Evolutionary conservation across 2,113 vertebrate species (phyloP).

Genomic region (Ageneiosus marmoratus): DNA sequence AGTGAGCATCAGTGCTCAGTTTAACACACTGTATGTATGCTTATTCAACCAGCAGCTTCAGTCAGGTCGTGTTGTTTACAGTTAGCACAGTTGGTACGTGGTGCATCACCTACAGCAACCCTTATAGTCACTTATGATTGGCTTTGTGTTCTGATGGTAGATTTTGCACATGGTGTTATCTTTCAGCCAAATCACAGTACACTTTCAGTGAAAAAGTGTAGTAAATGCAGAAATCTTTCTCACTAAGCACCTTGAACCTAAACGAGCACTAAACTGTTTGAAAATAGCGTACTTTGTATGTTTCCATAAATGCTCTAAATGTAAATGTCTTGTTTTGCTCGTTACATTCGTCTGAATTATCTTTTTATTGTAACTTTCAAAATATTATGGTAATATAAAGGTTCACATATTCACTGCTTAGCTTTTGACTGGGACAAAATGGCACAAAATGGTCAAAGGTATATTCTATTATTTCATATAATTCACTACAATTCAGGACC

Average conservation of each 20-base stretch:
- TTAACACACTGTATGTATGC: neutral
- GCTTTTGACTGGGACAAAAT: neutral
- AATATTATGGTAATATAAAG: neutral
- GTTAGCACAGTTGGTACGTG: neutral
- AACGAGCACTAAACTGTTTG: neutral
- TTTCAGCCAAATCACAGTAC: neutral
- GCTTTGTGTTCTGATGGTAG: neutral
- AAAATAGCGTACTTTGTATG: too few species aligned
- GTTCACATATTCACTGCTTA: neutral
- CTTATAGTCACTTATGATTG: neutral
- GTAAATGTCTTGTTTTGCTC: neutral
- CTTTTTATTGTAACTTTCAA: neutral
- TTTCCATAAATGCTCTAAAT: too few species aligned
- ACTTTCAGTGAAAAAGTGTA: neutral
- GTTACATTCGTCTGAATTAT: neutral
- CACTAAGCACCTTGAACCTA: neutral
- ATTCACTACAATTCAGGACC: neutral
- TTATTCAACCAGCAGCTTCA: conserved; percentile 2
- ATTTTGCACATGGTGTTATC: neutral
- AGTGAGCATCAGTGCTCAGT: neutral
- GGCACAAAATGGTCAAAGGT: neutral
- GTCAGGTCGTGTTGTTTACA: conserved; percentile 24
- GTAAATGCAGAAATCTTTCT: neutral
- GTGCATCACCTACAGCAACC: conserved; percentile 21
- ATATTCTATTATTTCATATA: neutral